Percentiles rank a stretch among this genome's conserved stretches.
Conservation (phyloP, 2,113 vertebrate species). For the Antigone vipio region DNA sequence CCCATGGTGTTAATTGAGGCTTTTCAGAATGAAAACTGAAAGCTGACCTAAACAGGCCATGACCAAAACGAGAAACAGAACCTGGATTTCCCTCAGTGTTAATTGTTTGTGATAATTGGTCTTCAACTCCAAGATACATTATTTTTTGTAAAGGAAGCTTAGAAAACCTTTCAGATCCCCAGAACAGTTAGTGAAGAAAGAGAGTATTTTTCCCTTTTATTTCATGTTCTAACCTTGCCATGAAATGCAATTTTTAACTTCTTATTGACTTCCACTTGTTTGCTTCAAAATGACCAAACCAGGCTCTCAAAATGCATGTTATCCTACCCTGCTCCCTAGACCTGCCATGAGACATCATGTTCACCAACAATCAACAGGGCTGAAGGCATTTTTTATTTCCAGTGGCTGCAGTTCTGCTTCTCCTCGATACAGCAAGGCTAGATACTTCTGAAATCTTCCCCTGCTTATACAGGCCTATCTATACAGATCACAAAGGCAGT, state of each 20-base stretch:
- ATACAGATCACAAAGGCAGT: background rate
- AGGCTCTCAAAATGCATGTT: background rate
- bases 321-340: background rate
- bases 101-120: background rate
- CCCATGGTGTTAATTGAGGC: background rate
- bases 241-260: background rate
- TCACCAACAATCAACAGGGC: background rate
- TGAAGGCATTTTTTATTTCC: background rate
- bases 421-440: background rate
- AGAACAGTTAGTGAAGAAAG: background rate
- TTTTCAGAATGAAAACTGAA: background rate
- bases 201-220: background rate
- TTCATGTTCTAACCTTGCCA: background rate
- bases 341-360: background rate
- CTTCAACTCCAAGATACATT: background rate
- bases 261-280: background rate
- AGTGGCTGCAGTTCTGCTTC: background rate
- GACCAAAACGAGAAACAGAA: background rate
- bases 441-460: background rate
- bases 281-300: background rate
- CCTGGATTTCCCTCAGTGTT: background rate
- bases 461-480: background rate
- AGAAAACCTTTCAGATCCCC: background rate
- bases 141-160: background rate
- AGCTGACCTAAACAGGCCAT: background rate